A percentile compares a stretch with the other conserved stretches of the same genome.
Evolutionary conservation across 2,888 invertebrate genomes (phyloP).

Genomic region (Drosophila merina): DNA sequence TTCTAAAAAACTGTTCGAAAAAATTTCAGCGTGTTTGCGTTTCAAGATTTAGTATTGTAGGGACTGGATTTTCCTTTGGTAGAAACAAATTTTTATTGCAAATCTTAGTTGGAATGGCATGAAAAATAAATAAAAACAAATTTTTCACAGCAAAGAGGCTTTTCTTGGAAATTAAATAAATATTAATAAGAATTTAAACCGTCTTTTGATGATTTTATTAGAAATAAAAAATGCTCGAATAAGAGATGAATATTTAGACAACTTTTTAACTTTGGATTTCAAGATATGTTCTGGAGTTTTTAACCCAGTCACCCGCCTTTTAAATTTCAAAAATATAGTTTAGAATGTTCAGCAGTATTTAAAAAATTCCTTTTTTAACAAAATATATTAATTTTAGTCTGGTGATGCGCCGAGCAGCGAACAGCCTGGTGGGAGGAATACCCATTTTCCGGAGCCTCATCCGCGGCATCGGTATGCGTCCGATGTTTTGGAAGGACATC

Average conservation of each 20-base stretch:
- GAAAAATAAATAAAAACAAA: too few species aligned
- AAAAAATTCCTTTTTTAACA: background rate
- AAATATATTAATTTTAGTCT: background rate
- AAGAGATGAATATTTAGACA: too few species aligned
- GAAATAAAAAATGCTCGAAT: too few species aligned
- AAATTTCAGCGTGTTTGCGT: background rate
- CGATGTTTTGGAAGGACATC: background rate
- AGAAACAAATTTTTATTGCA: too few species aligned
- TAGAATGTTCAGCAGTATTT: background rate
- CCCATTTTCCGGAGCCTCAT: background rate
- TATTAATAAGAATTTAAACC: too few species aligned
- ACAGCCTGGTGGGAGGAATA: background rate
- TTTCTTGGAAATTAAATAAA: too few species aligned
- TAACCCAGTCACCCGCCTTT: background rate
- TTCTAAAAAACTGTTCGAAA: background rate
- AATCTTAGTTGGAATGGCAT: too few species aligned
- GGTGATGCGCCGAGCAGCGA: slow-evolving; percentile 2
- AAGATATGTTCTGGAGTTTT: too few species aligned
- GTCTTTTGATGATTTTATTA: too few species aligned
- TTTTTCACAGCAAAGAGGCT: too few species aligned
- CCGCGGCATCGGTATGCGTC: background rate
- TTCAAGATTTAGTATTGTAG: background rate
- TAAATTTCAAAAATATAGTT: background rate
- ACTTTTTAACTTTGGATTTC: too few species aligned
- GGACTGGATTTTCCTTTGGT: background rate